Conservation (phyloP, 2,888 invertebrate species). For the Anodontia alba region DNA sequence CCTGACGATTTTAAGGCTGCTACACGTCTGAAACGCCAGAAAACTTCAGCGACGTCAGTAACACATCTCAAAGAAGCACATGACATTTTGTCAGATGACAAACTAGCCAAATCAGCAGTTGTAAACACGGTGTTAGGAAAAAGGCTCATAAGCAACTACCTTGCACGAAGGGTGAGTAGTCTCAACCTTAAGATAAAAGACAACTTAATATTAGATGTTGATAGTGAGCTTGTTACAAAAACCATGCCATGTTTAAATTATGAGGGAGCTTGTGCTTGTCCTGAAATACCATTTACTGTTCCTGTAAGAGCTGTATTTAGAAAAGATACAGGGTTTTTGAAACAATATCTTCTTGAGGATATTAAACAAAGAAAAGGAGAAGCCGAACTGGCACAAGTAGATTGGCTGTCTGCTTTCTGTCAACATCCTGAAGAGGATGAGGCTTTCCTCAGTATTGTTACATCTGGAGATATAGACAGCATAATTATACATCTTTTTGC, state of each 20-base stretch:
- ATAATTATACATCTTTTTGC: constrained; percentile 38
- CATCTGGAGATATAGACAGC: constrained; percentile 48
- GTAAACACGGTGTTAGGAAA: constrained; percentile 28
- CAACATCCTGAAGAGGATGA: neutral
- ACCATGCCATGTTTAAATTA: neutral
- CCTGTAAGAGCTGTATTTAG: constrained; percentile 15
- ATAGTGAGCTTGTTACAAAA: constrained; percentile 30
- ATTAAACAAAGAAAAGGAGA: constrained; percentile 14
- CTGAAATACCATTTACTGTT: neutral
- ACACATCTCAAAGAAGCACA: constrained; percentile 28
- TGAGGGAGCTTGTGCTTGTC: neutral
- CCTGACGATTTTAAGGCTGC: constrained; percentile 40
- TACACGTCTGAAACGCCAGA: constrained; percentile 23
- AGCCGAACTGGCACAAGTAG: constrained; percentile 36
- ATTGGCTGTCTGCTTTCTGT: constrained; percentile 11
- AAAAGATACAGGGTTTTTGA: constrained; percentile 4
- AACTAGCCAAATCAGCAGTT: constrained; percentile 26
- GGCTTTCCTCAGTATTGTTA: constrained; percentile 20
- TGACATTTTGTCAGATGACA: constrained; percentile 24
- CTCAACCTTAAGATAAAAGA: constrained; percentile 22
- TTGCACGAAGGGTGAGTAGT: constrained; percentile 22
- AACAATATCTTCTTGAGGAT: neutral
- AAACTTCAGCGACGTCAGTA: neutral
- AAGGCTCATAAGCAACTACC: constrained; percentile 46
- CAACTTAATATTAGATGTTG: neutral